A percentile compares a stretch with the other conserved stretches of the same genome.
These are phyloP conservation scores for Helicoverpa assulta DNA, from an alignment of 2,888 invertebrate species.

Conservation along the genomic window DNA sequence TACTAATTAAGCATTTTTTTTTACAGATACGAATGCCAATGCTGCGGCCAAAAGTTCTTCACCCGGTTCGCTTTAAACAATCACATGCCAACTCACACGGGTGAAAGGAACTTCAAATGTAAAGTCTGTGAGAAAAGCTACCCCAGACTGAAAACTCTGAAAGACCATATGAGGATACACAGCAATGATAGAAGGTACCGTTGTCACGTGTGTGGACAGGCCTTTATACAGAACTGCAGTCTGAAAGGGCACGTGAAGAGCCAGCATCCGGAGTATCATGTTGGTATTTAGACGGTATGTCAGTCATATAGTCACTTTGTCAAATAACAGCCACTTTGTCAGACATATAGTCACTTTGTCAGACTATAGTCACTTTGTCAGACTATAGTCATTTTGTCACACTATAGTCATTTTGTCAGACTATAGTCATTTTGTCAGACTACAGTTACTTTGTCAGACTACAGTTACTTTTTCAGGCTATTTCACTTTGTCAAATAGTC, in stretches of 20 bases:
- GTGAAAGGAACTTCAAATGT: slow-evolving; percentile 84
- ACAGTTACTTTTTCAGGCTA: too few species aligned
- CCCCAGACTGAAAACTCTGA: slow-evolving; percentile 82
- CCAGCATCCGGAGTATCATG: slow-evolving; percentile 82
- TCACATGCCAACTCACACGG: slow-evolving; percentile 86
- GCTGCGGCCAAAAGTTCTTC: slow-evolving; percentile 86
- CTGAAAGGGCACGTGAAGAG: slow-evolving; percentile 86
- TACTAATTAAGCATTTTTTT: neutral
- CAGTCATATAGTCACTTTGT: too few species aligned
- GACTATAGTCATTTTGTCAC: too few species aligned
- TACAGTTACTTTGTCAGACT: too few species aligned
- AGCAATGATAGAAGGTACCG: slow-evolving; percentile 81
- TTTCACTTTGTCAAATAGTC: too few species aligned
- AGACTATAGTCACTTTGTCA: too few species aligned
- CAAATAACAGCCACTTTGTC: too few species aligned
- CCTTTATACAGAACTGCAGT: slow-evolving; percentile 86
- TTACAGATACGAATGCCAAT: slow-evolving; percentile 83
- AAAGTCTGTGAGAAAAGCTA: slow-evolving; percentile 85
- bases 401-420: too few species aligned
- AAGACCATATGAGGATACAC: slow-evolving; percentile 84
- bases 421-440: too few species aligned
- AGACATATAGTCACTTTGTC: too few species aligned
- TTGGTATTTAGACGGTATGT: slow-evolving; percentile 17
- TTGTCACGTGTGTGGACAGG: slow-evolving; percentile 83
- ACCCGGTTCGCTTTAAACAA: slow-evolving; percentile 84